Evolutionary conservation across 1,140 invertebrate genomes (phyloP), one percentile per base, ranked within the genome.

Genomic region (Nixonia krombeini): DNA sequence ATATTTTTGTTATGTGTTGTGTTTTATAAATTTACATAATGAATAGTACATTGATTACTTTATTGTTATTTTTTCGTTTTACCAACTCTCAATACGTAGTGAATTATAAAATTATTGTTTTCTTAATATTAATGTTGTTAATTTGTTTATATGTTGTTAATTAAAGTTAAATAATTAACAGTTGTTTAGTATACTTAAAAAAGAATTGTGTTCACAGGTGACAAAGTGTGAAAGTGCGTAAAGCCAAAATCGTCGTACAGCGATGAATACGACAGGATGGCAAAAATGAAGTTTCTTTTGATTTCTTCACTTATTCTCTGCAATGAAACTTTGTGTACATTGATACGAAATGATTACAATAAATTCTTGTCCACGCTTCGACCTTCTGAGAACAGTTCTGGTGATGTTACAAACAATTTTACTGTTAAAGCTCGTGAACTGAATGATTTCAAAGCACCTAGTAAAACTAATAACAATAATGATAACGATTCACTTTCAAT

Each of bases 261-360:
- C 49, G 29, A 61, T 61, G 61, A 59, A 23, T 59, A 49, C 46
- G 18, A 42, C 45, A 64, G 17, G 29, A 70, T 70, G 67, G 51
- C 56, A 9, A 61, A 52, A 57, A 42, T 61, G 61, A 33, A 57
- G 13, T 45, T 70, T 8, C 25, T 65, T 18, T 28, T 62, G 16
- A 17, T 65, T 21, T 37, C 53, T 17, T 47, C 55, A 28, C 46
- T 64, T 0, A 51, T 70, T 35, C 44, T 55, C 1, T 61, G 23
- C 9, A 33, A 52, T 26, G 35, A 70, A 31, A 46, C 53, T 29
- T 15, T 70, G n/a, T 70, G 50, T 26, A 9, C 28, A 5, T 23
- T 58, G 3, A 13, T 46, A 26, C 47, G 40, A 42, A 55, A 50
- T 56, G 52, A 52, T 7, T 28, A 42, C 9, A 44, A 35, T 35